Evolutionary conservation across 2,797 vertebrate species (phyloP), one percentile per base, ranked within the genome.

Genomic region (Perdix hodgsoniae): DNA sequence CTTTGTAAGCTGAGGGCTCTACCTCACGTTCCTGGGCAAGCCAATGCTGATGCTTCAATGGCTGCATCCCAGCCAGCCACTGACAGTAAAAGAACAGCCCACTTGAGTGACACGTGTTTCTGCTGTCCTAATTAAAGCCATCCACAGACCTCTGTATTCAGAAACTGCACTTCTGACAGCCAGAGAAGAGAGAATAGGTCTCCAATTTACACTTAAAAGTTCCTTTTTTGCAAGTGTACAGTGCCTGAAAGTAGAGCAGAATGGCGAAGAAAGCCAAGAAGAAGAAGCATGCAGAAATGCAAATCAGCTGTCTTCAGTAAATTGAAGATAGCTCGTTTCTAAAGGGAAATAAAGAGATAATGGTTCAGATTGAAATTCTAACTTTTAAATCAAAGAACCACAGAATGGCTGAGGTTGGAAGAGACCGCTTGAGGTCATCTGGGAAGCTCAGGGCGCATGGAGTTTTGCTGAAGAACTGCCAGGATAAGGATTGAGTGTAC

Each of bases 391-490:
- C 39, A 31, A 40, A 64, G 61, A 64, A 31, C 14, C 39, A 42
- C 61, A 64, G 29, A 64, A 42, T 42, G 40, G 19, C 39, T 42
- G 39, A 64, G 39, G 19, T 42, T 64, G 61, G 61, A 64, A 64
- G 61, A 22, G 39, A 64, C 61, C 9, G 14, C 61, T 64, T 29
- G 13, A 42, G 39, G 39, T 64, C 39, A 64, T 42, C 29, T 42
- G 39, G 29, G 22, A 83, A 87, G 29, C 19, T 84, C 49, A 63
- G 40, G 29, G 49, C 67, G 21, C 3, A 4, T 14, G 14, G 39
- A 29, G 6, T n/a, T 85, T 45, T 59, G 86, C 82, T 85, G 81
- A 94, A 90, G 76, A 87, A 26, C 47, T 76, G 66, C 33, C 66
- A 76, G 74, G 73, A 76, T 44, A 50, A 83, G 64, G 61, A 79